A percentile compares a stretch with the other conserved stretches of the same genome.
phyloP scores from a whole-genome alignment of 2,113 vertebrate genomes.

The Elephas maximus region DNA sequence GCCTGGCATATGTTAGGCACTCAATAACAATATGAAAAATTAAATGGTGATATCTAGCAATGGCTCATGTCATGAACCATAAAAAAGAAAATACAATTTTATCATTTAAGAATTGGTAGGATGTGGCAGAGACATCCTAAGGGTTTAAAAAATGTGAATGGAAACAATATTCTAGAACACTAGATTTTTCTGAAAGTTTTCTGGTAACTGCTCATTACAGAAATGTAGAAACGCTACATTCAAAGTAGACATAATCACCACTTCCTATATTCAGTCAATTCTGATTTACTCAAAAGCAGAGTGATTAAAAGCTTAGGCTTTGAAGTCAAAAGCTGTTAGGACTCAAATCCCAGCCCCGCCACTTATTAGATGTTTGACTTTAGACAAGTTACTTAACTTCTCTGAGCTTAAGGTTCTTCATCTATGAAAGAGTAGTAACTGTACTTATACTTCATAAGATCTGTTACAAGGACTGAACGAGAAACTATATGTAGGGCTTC shows the following conservation, averaged over 20 bases:
- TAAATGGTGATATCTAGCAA: conserved; percentile 21
- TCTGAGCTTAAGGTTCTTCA: conserved; percentile 42
- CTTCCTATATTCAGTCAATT: conserved; percentile 28
- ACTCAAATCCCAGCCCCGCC: conserved; percentile 13
- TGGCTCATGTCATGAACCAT: not conserved
- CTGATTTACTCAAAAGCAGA: conserved; percentile 58
- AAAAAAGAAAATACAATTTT: conserved; percentile 22
- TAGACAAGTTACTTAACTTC: conserved; percentile 49
- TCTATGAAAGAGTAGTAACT: conserved; percentile 55
- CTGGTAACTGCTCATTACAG: not conserved
- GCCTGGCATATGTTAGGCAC: not conserved
- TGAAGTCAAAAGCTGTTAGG: conserved; percentile 45
- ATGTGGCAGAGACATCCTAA: not conserved
- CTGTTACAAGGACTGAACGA: conserved; percentile 43
- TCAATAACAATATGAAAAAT: conserved; percentile 11
- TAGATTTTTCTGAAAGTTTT: conserved; percentile 30
- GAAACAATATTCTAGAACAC: conserved; percentile 41
- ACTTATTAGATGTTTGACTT: conserved; percentile 35
- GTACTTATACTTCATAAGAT: conserved; percentile 65
- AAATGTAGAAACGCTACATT: conserved; percentile 14
- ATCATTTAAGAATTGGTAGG: not conserved
- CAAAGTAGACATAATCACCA: not conserved
- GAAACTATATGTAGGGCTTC: conserved; percentile 55
- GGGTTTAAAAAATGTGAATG: conserved; percentile 36
- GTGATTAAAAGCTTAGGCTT: conserved; percentile 31